Conservation (phyloP, 2,888 invertebrate species). For the Apodemia mormo region DNA sequence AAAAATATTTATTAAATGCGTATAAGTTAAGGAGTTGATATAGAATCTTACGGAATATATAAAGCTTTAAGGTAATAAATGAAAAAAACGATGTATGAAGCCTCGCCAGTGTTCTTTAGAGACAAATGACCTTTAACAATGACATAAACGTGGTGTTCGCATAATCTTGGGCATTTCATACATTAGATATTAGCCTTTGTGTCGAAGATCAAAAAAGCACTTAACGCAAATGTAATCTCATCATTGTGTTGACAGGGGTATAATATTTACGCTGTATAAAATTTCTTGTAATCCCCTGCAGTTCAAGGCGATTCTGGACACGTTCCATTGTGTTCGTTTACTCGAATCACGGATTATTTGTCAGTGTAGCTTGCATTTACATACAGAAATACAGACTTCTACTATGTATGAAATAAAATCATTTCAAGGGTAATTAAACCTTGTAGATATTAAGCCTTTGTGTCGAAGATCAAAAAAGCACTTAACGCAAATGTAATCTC, state of each 20-base stretch:
- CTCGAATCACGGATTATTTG: not conserved
- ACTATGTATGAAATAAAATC: too few relatives aligned
- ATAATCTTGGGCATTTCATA: not conserved
- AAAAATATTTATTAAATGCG: too few relatives aligned
- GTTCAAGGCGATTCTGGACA: not conserved
- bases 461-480: not conserved
- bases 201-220: not conserved
- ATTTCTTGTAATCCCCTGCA: not conserved
- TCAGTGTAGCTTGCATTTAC: too few relatives aligned
- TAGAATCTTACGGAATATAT: too few relatives aligned
- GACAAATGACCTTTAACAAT: too few relatives aligned
- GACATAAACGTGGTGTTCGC: not conserved
- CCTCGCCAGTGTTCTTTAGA: too few relatives aligned
- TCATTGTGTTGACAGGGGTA: not conserved
- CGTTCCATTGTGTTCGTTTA: not conserved
- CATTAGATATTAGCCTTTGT: not conserved
- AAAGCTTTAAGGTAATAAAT: too few relatives aligned
- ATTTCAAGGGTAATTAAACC: too few relatives aligned
- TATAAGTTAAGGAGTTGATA: too few relatives aligned
- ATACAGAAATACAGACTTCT: too few relatives aligned
- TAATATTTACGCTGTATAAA: not conserved
- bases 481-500: constrained; percentile 1
- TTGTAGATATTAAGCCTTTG: too few relatives aligned
- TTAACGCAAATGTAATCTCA: constrained; percentile 2
- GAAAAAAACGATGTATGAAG: too few relatives aligned